These are phyloP conservation scores for Apodemus agrarius DNA, from an alignment of 2,797 vertebrate genomes.

Conservation along the genomic window DNA sequence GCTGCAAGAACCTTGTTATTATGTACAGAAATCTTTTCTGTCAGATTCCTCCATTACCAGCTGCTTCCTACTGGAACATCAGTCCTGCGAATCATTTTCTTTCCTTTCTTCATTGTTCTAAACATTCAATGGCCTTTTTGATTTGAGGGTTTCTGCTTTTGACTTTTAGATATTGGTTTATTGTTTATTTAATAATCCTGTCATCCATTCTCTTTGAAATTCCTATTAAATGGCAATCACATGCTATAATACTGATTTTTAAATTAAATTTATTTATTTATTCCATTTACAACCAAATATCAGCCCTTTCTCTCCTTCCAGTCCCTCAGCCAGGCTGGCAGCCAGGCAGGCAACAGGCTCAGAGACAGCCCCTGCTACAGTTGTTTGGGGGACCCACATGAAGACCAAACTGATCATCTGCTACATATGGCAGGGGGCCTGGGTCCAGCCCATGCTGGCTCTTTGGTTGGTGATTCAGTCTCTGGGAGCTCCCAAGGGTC, in stretches of 20 bases:
- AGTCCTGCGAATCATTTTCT: neutral
- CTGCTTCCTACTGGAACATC: neutral
- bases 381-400: too few relatives aligned
- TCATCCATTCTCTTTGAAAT: neutral
- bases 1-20: neutral
- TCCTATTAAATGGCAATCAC: neutral
- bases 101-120: neutral
- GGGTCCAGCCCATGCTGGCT: neutral
- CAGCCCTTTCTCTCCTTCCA: neutral
- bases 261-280: neutral
- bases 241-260: neutral
- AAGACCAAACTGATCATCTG: too few relatives aligned
- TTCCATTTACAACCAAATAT: neutral
- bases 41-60: too few relatives aligned
- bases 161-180: neutral
- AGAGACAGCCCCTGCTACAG: neutral
- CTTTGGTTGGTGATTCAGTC: neutral
- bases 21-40: neutral
- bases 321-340: neutral
- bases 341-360: neutral
- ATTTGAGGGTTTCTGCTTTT: neutral
- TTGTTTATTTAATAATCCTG: neutral
- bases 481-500: too few relatives aligned
- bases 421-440: too few relatives aligned
- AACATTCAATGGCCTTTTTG: neutral